These are phyloP conservation scores for Leuciscus idus DNA, from an alignment of 2,113 vertebrate species.

Conservation along the genomic window DNA sequence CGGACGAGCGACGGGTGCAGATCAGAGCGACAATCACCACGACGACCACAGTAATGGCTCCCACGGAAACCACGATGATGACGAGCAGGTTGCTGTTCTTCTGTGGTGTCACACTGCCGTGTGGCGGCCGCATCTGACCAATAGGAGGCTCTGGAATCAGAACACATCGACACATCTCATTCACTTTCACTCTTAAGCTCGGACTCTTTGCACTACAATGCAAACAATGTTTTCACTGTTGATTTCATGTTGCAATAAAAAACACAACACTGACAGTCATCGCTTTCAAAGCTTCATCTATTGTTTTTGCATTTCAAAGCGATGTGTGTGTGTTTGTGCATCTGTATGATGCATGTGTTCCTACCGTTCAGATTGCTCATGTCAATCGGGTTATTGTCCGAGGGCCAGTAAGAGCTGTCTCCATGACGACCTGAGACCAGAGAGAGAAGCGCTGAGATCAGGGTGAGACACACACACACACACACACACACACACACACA, in stretches of 20 bases:
- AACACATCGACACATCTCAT: no score
- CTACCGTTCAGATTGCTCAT: slow-evolving; percentile 92
- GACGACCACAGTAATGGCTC: slow-evolving; percentile 81
- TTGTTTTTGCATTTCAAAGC: no score
- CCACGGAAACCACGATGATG: slow-evolving; percentile 86
- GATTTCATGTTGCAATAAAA: no score
- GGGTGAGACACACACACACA: background rate
- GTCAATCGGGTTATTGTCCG: slow-evolving; percentile 89
- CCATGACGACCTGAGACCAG: slow-evolving; percentile 85
- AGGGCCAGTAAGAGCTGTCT: slow-evolving; percentile 88
- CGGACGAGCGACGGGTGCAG: slow-evolving; percentile 89
- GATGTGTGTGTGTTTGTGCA: no score
- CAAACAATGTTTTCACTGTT: no score
- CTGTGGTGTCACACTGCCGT: slow-evolving; percentile 89
- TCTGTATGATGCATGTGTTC: slow-evolving; percentile 7
- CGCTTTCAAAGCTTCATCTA: no score
- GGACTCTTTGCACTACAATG: no score
- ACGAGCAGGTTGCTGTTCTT: slow-evolving; percentile 92
- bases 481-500: slow-evolving; percentile 10
- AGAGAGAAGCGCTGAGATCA: slow-evolving; percentile 31
- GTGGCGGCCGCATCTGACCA: slow-evolving; percentile 92
- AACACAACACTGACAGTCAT: no score
- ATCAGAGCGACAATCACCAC: slow-evolving; percentile 85
- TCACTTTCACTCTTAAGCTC: no score
- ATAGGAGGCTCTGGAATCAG: slow-evolving; percentile 85